Base-by-base conservation (phyloP, 2,113 vertebrate species). In the Tursiops truncatus region DNA sequence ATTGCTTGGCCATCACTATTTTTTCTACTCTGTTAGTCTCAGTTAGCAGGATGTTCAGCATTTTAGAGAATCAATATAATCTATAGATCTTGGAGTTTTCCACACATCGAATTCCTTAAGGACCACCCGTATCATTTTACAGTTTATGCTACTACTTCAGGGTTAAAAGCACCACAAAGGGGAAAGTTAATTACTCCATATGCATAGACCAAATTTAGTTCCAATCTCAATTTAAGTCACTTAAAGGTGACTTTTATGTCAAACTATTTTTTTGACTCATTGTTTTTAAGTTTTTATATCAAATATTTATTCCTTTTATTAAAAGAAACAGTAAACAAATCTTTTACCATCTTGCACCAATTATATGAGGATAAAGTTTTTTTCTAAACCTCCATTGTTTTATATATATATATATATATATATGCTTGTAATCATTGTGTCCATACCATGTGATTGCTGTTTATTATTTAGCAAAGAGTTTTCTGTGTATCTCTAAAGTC, bases 401-500 rank as follows among this genome's bases (percentile, higher is more conserved):
- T 50, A 44, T 73, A 44, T 47, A 53, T 53, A 53, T 53, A 53
- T 53, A 53, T 53, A 53, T 2, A 44, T 53, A 44, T 73, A 47
- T 10, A 58, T 28, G 26, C 47, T 84, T 58, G 9, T 47, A 74
- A 92, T 63, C 58, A 67, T 25, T 87, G 28, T 79, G 18, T 28
- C 23, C 9, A 44, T 25, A 53, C 18, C 36, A 83, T 33, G 14
- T 44, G 53, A 33, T 13, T 68, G 3, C 10, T 71, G 41, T 50
- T 94, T 74, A 38, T 70, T 74, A 85, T n/a, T 96, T 62, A 50
- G 11, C 28, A 76, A 83, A 84, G 44, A 93, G 38, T 77, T 93
- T 79, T 74, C 65, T 31, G 18, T 77, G 4, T 67, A 36, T 83
- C 41, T 63, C 20, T 67, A 13, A 25, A 73, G 9, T 58, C 20